These are phyloP conservation scores for Nasonia longicornis DNA, from an alignment of 1,140 invertebrate species.

Conservation along the genomic window DNA sequence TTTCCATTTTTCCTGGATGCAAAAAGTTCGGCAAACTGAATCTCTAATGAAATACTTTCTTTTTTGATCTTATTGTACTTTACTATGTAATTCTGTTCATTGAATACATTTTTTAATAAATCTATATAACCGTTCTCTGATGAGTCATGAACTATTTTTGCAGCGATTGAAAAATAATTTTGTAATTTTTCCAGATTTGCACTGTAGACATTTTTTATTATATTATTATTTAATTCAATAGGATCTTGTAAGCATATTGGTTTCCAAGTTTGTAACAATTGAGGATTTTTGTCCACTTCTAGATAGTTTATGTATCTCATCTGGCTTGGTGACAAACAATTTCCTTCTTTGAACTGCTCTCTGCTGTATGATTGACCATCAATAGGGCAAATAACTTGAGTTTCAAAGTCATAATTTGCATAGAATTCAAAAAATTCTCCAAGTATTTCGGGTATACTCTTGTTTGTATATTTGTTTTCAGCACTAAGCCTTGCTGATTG, in stretches of 20 bases:
- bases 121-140: slow-evolving; percentile 42
- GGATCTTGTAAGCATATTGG: slow-evolving; percentile 75
- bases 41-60: background rate
- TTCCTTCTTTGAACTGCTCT: slow-evolving; percentile 60
- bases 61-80: background rate
- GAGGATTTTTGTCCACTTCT: slow-evolving; percentile 49
- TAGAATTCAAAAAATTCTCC: slow-evolving; percentile 74
- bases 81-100: background rate
- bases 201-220: slow-evolving; percentile 57
- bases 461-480: slow-evolving; percentile 45
- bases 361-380: slow-evolving; percentile 66
- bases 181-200: slow-evolving; percentile 48
- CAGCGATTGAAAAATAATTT: slow-evolving; percentile 48
- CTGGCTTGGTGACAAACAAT: slow-evolving; percentile 60
- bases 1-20: background rate
- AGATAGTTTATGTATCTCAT: slow-evolving; percentile 65
- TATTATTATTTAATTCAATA: slow-evolving; percentile 72
- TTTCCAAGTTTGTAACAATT: slow-evolving; percentile 55
- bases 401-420: slow-evolving; percentile 66
- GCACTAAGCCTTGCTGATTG: slow-evolving; percentile 42
- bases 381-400: slow-evolving; percentile 70
- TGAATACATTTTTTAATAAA: slow-evolving; percentile 17
- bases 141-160: slow-evolving; percentile 45
- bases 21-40: background rate
- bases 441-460: slow-evolving; percentile 66